A percentile compares a stretch with the other conserved stretches of the same genome.
These are phyloP conservation scores for Formica aserva DNA, from an alignment of 2,888 invertebrate genomes.

Conservation along the genomic window DNA sequence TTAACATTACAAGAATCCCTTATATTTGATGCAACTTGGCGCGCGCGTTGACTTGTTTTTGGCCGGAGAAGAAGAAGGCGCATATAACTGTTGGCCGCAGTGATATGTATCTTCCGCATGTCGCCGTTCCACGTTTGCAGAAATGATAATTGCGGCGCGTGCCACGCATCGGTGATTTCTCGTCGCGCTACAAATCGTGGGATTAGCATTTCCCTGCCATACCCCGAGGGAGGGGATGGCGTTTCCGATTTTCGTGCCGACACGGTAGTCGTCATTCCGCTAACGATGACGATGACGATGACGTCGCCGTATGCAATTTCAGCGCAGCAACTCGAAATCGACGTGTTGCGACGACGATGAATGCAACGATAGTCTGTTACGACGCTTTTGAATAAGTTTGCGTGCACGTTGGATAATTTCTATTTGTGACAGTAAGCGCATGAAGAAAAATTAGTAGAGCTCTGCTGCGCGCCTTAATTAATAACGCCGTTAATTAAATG, in stretches of 20 bases:
- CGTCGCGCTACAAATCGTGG: slow-evolving; percentile 63
- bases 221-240: slow-evolving; percentile 11
- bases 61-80: background rate
- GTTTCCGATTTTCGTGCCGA: slow-evolving; percentile 67
- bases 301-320: slow-evolving; percentile 66
- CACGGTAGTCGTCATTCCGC: slow-evolving; percentile 17
- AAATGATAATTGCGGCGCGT: slow-evolving; percentile 45
- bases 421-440: background rate
- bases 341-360: slow-evolving; percentile 61
- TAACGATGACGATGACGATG: slow-evolving; percentile 3
- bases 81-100: background rate
- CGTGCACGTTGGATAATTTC: slow-evolving; percentile 29
- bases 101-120: slow-evolving; percentile 42
- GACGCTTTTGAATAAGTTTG: slow-evolving; percentile 81
- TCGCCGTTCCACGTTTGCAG: slow-evolving; percentile 12
- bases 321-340: slow-evolving; percentile 55
- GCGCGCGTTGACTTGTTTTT: slow-evolving; percentile 24
- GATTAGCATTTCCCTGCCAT: slow-evolving; percentile 68
- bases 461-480: background rate
- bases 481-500: slow-evolving; percentile 12
- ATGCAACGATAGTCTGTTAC: slow-evolving; percentile 28
- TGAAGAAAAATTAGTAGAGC: background rate
- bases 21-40: slow-evolving; percentile 24
- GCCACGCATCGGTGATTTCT: slow-evolving; percentile 46
- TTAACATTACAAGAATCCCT: slow-evolving; percentile 27